A percentile compares a stretch with the other conserved stretches of the same genome.
Conservation (phyloP, 2,797 vertebrate species). For the Dromococcyx pavoninus region DNA sequence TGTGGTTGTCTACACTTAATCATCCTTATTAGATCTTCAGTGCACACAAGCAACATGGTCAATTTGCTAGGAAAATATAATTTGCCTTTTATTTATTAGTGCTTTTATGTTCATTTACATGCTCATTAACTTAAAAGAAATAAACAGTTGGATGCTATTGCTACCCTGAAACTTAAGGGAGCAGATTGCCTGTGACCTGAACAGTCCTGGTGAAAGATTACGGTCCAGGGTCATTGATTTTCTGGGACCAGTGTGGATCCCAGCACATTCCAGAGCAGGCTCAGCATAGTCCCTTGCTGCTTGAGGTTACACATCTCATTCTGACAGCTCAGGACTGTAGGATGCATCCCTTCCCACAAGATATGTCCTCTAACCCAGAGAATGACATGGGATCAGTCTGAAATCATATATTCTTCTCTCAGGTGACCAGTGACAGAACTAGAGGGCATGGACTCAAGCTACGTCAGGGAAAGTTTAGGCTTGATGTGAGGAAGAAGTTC, state of each 20-base stretch:
- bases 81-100: slow-evolving; percentile 1
- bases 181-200: background rate
- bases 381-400: background rate
- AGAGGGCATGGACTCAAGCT: too few relatives aligned
- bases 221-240: background rate
- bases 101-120: background rate
- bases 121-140: background rate
- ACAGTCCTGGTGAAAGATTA: accelerated
- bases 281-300: background rate
- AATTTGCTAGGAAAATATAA: slow-evolving; percentile 14
- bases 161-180: background rate
- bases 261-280: background rate
- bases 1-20: background rate
- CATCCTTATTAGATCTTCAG: background rate
- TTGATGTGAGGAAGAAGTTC: too few relatives aligned
- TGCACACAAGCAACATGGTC: background rate
- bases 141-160: background rate
- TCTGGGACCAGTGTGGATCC: background rate
- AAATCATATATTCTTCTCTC: too few relatives aligned
- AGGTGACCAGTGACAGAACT: too few relatives aligned
- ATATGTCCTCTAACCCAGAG: background rate
- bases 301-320: background rate
- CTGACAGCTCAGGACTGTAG: background rate
- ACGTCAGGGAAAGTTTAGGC: too few relatives aligned
- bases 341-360: background rate